Conservation (phyloP, 2,113 vertebrate species). For the Thalassarche chlororhynchos region DNA sequence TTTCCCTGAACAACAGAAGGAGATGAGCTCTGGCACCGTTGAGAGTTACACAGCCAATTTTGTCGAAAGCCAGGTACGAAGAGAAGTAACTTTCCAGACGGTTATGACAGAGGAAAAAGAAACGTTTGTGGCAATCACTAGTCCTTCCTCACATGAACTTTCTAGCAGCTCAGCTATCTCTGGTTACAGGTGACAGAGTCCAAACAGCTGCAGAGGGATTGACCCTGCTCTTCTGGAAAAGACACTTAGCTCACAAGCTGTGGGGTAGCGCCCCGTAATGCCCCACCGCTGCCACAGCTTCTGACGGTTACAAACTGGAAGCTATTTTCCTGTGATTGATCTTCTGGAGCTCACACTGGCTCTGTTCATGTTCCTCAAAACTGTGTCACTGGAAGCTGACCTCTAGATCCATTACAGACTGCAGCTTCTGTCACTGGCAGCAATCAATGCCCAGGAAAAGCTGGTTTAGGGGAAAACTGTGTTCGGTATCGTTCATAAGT, state of each 20-base stretch:
- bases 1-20: background rate
- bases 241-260: background rate
- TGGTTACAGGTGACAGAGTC: background rate
- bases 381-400: background rate
- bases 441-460: background rate
- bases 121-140: background rate
- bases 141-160: background rate
- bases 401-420: background rate
- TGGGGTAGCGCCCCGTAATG: too few species aligned
- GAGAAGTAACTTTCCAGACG: background rate
- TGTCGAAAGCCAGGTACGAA: background rate
- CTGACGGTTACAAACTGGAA: background rate
- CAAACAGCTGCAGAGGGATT: background rate
- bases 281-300: rapidly evolving
- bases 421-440: background rate
- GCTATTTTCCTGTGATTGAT: background rate
- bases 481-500: background rate
- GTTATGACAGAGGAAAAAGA: background rate
- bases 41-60: background rate
- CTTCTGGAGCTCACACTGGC: background rate
- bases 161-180: background rate
- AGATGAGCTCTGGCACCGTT: background rate
- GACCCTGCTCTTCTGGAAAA: background rate
- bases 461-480: background rate
- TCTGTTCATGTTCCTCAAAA: slow-evolving; percentile 1